A percentile compares a stretch with the other conserved stretches of the same genome.
These are phyloP conservation scores for Erpetoichthys calabaricus DNA, from an alignment of 2,797 vertebrate species.

Conservation along the genomic window DNA sequence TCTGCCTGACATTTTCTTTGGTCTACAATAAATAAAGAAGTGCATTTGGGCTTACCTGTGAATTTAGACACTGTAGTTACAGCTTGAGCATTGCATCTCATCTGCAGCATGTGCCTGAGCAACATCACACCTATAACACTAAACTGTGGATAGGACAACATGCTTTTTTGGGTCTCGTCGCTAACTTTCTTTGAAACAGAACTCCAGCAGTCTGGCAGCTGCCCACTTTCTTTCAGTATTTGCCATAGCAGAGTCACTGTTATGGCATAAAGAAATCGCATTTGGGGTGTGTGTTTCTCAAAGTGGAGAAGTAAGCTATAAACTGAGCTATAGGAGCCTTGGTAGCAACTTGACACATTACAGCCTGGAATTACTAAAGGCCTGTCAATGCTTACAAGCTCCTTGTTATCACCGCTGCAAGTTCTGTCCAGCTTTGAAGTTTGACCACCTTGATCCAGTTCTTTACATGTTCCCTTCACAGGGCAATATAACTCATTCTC, in stretches of 20 bases:
- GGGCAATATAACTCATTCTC: background rate
- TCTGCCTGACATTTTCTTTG: background rate
- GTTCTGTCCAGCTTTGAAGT: background rate
- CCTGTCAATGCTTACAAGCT: slow-evolving; percentile 7
- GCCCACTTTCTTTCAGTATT: slow-evolving; percentile 34
- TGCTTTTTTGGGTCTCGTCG: slow-evolving; percentile 3
- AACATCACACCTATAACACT: slow-evolving; percentile 58
- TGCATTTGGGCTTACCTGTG: slow-evolving; percentile 41
- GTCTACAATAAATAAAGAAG: too few species aligned
- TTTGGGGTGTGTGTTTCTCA: slow-evolving; percentile 43
- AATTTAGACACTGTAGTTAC: slow-evolving; percentile 50
- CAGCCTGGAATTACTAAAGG: slow-evolving; percentile 26
- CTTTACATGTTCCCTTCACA: slow-evolving; percentile 5
- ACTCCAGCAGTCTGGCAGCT: slow-evolving; percentile 23
- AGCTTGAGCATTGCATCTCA: slow-evolving; percentile 82
- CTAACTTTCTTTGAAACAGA: too few species aligned
- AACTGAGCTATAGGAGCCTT: slow-evolving; percentile 54
- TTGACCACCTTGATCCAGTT: background rate
- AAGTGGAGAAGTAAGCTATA: slow-evolving; percentile 67
- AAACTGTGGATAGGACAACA: slow-evolving; percentile 29
- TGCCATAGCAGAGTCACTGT: slow-evolving; percentile 57
- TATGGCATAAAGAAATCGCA: slow-evolving; percentile 62
- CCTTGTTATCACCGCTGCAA: background rate
- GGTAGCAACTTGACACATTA: slow-evolving; percentile 25
- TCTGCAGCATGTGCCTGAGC: slow-evolving; percentile 76